phyloP scores from a whole-genome alignment of 1,140 invertebrate species.

The Drosophila kohkoa region DNA sequence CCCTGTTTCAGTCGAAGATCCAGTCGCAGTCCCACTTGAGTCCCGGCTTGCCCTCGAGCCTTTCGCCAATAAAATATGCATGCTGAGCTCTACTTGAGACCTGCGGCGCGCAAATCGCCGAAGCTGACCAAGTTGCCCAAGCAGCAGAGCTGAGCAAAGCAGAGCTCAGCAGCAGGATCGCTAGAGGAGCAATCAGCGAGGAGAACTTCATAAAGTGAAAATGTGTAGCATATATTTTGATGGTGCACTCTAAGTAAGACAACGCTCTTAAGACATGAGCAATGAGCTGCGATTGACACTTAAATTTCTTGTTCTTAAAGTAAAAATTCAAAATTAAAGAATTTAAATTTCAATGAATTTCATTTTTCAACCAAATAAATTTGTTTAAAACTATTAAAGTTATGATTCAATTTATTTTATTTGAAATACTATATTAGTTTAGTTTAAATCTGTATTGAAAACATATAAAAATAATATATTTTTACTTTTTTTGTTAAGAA shows the following conservation, averaged over 20 bases:
- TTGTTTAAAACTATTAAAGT: too few relatives aligned
- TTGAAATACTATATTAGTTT: too few relatives aligned
- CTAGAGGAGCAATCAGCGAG: slow-evolving; percentile 29
- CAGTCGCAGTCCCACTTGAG: slow-evolving; percentile 23
- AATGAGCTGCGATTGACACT: slow-evolving; percentile 10
- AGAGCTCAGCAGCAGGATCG: background rate
- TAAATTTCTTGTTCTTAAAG: too few relatives aligned
- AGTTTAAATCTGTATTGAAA: too few relatives aligned
- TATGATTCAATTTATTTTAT: too few relatives aligned
- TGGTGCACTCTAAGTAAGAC: slow-evolving; percentile 31
- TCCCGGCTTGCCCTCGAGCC: slow-evolving; percentile 38
- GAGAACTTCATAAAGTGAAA: slow-evolving; percentile 74
- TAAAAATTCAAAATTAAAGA: too few relatives aligned
- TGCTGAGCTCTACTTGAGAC: slow-evolving; percentile 65
- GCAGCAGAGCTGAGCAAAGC: too few relatives aligned
- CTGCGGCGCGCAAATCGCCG: slow-evolving; percentile 50
- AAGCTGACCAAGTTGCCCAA: slow-evolving; percentile 37
- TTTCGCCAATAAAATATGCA: slow-evolving; percentile 75
- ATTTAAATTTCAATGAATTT: too few relatives aligned
- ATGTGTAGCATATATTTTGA: slow-evolving; percentile 72
- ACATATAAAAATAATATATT: too few relatives aligned
- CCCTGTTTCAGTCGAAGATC: slow-evolving; percentile 35
- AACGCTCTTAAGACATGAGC: background rate
- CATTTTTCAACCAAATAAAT: too few relatives aligned
- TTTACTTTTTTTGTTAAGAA: too few relatives aligned